Evolutionary conservation across 2,888 invertebrate genomes (phyloP), one percentile per base, ranked within the genome.

Genomic region (Amblyteles armatorius): DNA sequence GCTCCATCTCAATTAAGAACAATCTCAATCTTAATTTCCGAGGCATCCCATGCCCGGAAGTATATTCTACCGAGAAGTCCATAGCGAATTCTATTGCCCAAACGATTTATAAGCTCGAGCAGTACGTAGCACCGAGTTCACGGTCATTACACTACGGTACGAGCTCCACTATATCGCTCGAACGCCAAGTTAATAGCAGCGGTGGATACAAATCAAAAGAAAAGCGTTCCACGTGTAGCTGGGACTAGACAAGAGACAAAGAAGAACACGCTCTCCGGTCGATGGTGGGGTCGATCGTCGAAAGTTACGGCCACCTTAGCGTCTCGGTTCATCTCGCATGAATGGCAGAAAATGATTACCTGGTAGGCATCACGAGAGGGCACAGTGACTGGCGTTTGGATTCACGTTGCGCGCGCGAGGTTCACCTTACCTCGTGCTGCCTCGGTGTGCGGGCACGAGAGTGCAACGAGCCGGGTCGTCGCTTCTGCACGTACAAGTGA

Each of bases 261-360:
- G 36, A 72, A 29, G 11, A 44, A 57, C 40, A 52, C 40, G 44
- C 76, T 76, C 63, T 60, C 73, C 48, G 52, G 55, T 71, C 4
- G 71, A 69, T 67, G 69, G 29, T 52, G 22, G 55, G 55, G 74
- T 72, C 44, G 44, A 82, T 60, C 60, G 68, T 85, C 81, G 79
- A 86, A 88, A 90, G 88, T 87, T 88, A 89, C 87, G 88, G 86
- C 84, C 88, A 86, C 79, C 84, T 87, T 84, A 83, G 87, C 82
- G 83, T 84, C 87, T 83, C 86, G 87, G 87, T 88, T 86, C 87
- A 90, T 89, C 88, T 87, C 86, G 83, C 88, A 86, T 86, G 88
- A 88, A 89, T 86, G 88, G 88, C 83, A 87, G 89, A 88, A 89
- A 89, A 89, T 88, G 89, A 89, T 90, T 88, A 90, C 89, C 87